These are phyloP conservation scores for Odontothrips loti DNA, from an alignment of 2,888 invertebrate species.

Conservation along the genomic window DNA sequence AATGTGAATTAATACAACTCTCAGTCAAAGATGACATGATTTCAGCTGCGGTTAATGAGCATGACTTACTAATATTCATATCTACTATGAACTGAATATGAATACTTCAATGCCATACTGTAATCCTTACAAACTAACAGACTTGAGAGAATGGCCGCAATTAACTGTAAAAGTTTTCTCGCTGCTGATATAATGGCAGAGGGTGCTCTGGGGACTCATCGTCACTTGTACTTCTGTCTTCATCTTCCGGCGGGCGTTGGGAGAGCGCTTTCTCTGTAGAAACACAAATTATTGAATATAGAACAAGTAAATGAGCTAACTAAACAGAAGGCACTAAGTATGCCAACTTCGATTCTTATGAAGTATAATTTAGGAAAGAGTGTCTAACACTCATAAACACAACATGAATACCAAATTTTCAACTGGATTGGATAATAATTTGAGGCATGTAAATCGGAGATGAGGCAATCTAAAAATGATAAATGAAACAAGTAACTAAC, in stretches of 20 bases:
- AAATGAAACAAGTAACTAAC: constrained; percentile 22
- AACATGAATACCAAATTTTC: constrained; percentile 36
- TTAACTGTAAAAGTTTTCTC: constrained; percentile 71
- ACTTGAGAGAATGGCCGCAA: constrained; percentile 27
- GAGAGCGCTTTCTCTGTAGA: constrained; percentile 69
- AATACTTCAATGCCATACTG: neutral
- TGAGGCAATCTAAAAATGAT: constrained; percentile 29
- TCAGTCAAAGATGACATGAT: neutral
- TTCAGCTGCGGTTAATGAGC: neutral
- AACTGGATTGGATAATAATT: no score
- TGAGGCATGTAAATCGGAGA: constrained; percentile 36
- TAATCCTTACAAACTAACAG: constrained; percentile 7
- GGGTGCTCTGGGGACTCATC: constrained; percentile 72
- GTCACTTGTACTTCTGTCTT: constrained; percentile 49
- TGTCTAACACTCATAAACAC: constrained; percentile 44
- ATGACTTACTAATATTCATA: neutral
- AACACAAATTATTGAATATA: constrained; percentile 34
- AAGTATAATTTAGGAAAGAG: constrained; percentile 41
- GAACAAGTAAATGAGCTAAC: neutral
- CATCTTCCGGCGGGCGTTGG: constrained; percentile 51
- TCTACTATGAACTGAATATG: neutral
- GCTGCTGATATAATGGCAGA: constrained; percentile 78
- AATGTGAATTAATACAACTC: neutral
- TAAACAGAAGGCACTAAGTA: constrained; percentile 18
- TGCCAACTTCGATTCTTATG: neutral